Evolutionary conservation across 2,888 invertebrate genomes (phyloP).

Genomic region (Desoria tigrina): DNA sequence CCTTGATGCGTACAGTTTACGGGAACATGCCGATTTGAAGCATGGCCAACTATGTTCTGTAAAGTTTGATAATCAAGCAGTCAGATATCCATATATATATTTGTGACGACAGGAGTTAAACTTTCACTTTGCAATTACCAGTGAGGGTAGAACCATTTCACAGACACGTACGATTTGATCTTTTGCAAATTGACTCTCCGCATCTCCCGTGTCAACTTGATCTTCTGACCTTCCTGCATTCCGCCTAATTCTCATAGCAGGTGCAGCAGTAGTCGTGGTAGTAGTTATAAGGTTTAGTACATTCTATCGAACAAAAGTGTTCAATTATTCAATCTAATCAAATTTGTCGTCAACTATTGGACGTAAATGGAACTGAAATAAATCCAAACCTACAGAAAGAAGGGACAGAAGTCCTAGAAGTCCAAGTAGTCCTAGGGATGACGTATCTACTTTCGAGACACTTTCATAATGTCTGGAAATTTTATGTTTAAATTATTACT

Average conservation of each 20-base stretch:
- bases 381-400: slow-evolving; percentile 39
- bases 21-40: slow-evolving; percentile 41
- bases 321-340: not conserved
- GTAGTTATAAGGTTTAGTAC: slow-evolving; percentile 40
- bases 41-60: slow-evolving; percentile 46
- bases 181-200: slow-evolving; percentile 1
- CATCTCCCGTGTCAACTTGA: slow-evolving; percentile 21
- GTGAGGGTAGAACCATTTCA: slow-evolving; percentile 38
- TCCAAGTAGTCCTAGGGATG: slow-evolving; percentile 46
- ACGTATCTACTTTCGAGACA: slow-evolving; percentile 40
- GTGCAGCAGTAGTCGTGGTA: slow-evolving; percentile 27
- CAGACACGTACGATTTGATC: slow-evolving; percentile 31
- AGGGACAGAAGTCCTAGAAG: slow-evolving; percentile 46
- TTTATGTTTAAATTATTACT: not conserved
- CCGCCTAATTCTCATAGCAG: slow-evolving; percentile 10
- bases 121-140: slow-evolving; percentile 29
- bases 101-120: not conserved
- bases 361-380: not conserved
- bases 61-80: not conserved
- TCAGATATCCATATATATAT: not conserved
- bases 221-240: slow-evolving; percentile 18
- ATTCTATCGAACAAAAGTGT: slow-evolving; percentile 30
- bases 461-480: slow-evolving; percentile 35
- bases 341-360: not conserved
- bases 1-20: slow-evolving; percentile 43